Evolutionary conservation across 2,113 vertebrate species (phyloP).

Genomic region (Pseudorasbora parva): DNA sequence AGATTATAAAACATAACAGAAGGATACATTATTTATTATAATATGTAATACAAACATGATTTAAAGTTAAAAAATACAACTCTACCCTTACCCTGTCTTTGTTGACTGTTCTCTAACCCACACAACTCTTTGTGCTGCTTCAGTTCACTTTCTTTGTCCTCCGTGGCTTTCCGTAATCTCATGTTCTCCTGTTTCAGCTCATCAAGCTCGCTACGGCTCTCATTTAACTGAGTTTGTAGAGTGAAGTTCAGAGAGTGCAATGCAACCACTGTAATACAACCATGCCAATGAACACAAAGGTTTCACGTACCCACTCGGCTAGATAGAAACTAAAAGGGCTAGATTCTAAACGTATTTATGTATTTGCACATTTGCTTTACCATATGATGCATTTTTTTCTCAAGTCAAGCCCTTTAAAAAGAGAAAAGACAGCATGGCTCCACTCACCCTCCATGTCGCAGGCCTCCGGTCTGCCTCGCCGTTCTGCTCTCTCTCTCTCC

Average conservation of each 20-base stretch:
- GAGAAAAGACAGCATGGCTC: background rate
- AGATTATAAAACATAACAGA: background rate
- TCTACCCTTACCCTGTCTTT: conserved; percentile 77
- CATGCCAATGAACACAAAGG: conserved; percentile 8
- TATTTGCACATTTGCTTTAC: background rate
- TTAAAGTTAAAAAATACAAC: background rate
- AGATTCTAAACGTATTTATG: background rate
- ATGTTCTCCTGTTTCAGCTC: conserved; percentile 80
- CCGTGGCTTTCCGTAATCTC: conserved; percentile 75
- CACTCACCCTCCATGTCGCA: conserved; percentile 79
- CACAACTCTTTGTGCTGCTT: conserved; percentile 75
- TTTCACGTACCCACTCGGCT: background rate
- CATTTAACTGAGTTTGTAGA: conserved; percentile 81
- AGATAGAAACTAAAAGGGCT: background rate
- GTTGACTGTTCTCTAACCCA: conserved; percentile 71
- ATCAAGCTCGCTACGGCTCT: conserved; percentile 75
- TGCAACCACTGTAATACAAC: conserved; percentile 71
- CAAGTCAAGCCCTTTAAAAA: background rate
- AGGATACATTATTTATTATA: background rate
- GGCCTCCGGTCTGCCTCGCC: conserved; percentile 63
- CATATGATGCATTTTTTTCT: background rate
- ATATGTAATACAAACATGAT: background rate
- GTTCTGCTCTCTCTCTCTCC: conserved; percentile 75
- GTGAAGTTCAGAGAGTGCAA: conserved; percentile 79
- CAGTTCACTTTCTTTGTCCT: conserved; percentile 77